phyloP scores from a whole-genome alignment of 1,140 invertebrate species.

The Caenorhabditis elegans region WBcel235 BX284605.5:10908001-10908500 shows the following conservation, averaged over 20 bases:
- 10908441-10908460: too few species aligned
- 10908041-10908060: conserved; percentile 47
- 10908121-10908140: conserved; percentile 36
- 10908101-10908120: conserved; percentile 23
- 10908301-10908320: conserved; percentile 46
- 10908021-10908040: conserved; percentile 45
- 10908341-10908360: conserved; percentile 38
- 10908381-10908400: conserved; percentile 9
- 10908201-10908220: conserved; percentile 47
- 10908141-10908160: conserved; percentile 45
- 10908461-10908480: too few species aligned
- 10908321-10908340: conserved; percentile 41
- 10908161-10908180: conserved; percentile 48
- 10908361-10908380: conserved; percentile 40
- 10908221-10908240: conserved; percentile 16
- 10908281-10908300: conserved; percentile 41
- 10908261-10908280: conserved; percentile 35
- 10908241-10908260: background rate
- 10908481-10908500: too few species aligned
- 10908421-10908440: background rate
- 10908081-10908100: conserved; percentile 45
- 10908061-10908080: conserved; percentile 46
- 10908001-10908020: conserved; percentile 43
- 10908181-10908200: conserved; percentile 47
- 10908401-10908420: background rate